Conservation (phyloP, 1,140 invertebrate genomes). For the Lepidurus packardi region DNA sequence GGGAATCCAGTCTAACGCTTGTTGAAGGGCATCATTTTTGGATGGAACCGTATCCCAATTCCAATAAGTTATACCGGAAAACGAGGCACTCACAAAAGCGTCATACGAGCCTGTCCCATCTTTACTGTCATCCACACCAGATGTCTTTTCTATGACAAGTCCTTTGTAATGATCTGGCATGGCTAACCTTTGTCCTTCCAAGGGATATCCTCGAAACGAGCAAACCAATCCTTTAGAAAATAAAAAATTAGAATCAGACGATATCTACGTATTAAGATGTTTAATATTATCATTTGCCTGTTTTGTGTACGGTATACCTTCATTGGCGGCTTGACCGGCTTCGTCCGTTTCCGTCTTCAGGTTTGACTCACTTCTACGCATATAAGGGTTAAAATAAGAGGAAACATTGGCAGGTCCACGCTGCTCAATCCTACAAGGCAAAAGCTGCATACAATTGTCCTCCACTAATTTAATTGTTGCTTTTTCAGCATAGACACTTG, state of each 20-base stretch:
- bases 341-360: conserved; percentile 37
- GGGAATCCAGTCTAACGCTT: conserved; percentile 68
- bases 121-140: conserved; percentile 54
- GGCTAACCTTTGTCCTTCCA: conserved; percentile 56
- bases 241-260: neutral
- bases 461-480: conserved; percentile 2
- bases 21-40: conserved; percentile 58
- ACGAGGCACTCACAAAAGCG: conserved; percentile 55
- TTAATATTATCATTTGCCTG: conserved; percentile 32
- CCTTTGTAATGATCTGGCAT: conserved; percentile 60
- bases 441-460: conserved; percentile 50
- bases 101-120: conserved; percentile 51
- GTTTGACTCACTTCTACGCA: conserved; percentile 44
- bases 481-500: neutral
- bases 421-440: conserved; percentile 66
- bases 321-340: neutral
- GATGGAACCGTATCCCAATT: conserved; percentile 69
- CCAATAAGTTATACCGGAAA: conserved; percentile 65
- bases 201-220: conserved; percentile 60
- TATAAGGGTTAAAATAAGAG: conserved; percentile 61
- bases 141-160: conserved; percentile 58
- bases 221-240: conserved; percentile 47
- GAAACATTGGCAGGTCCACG: conserved; percentile 63
- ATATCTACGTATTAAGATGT: neutral
- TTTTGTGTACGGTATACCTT: conserved; percentile 17